phyloP scores from a whole-genome alignment of 2,113 vertebrate genomes.

The Lycocorax pyrrhopterus region DNA sequence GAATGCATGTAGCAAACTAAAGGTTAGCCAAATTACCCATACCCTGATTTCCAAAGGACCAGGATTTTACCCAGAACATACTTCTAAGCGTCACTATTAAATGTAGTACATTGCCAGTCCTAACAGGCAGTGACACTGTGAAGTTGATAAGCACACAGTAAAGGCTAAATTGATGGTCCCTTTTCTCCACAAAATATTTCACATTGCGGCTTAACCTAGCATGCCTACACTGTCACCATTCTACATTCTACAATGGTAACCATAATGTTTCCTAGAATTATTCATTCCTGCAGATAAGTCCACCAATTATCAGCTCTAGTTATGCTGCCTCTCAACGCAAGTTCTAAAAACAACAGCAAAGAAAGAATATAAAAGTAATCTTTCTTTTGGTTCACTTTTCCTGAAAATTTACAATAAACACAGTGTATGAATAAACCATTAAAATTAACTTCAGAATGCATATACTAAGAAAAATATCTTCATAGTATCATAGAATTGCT shows the following conservation, averaged over 20 bases:
- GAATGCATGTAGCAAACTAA: not conserved
- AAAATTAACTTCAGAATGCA: not conserved
- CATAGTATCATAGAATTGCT: not conserved
- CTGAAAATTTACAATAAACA: not conserved
- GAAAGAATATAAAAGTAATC: not conserved
- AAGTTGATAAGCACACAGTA: not conserved
- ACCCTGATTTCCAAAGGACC: not conserved
- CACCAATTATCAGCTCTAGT: not conserved
- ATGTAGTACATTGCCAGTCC: not conserved
- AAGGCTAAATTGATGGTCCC: not conserved
- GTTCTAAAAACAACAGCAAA: not conserved
- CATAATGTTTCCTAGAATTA: not conserved
- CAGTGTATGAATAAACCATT: not conserved
- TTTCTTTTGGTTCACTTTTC: not conserved
- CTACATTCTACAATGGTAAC: not conserved
- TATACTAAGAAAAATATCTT: not conserved
- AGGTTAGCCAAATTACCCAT: not conserved
- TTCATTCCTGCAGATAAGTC: not conserved
- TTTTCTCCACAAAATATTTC: not conserved
- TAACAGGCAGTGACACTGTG: not conserved
- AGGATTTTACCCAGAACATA: not conserved
- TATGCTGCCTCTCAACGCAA: not conserved
- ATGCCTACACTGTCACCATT: not conserved
- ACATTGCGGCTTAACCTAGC: not conserved
- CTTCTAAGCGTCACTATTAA: not conserved